Percentiles rank a stretch among this genome's conserved stretches.
Evolutionary conservation across 30 jellyfish, hydroid and myxozoan species (phyloP).

Genomic region (Morbakka virulenta): DNA sequence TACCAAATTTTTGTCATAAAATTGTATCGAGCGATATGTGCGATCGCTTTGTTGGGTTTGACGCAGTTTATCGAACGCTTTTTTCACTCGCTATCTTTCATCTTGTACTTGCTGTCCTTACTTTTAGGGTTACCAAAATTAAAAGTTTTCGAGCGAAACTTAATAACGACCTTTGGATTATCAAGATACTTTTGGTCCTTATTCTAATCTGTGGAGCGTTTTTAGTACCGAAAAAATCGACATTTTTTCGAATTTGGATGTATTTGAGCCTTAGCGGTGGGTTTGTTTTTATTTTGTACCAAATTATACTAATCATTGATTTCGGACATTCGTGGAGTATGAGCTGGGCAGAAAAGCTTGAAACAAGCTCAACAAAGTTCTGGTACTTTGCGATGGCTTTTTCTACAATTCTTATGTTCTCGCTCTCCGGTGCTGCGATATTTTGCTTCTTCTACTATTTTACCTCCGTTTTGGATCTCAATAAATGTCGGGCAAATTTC

Average conservation of each 20-base stretch:
- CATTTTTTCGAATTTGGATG: slow-evolving; percentile 97
- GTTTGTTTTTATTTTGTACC: slow-evolving; percentile 81
- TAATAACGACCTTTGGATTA: slow-evolving; percentile 89
- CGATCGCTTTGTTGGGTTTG: slow-evolving; percentile 88
- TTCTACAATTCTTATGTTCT: slow-evolving; percentile 79
- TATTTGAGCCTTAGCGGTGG: slow-evolving; percentile 89
- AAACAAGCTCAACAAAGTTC: slow-evolving; percentile 68
- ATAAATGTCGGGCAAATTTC: slow-evolving; percentile 84
- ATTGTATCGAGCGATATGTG: slow-evolving; percentile 79
- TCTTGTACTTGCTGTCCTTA: slow-evolving; percentile 63
- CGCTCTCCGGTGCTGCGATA: slow-evolving; percentile 73
- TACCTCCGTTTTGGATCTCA: slow-evolving; percentile 63
- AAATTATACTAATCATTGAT: slow-evolving; percentile 82
- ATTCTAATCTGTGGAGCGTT: slow-evolving; percentile 58
- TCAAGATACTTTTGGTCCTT: slow-evolving; percentile 53
- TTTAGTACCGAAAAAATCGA: slow-evolving; percentile 76
- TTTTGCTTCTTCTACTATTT: slow-evolving; percentile 57
- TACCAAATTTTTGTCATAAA: slow-evolving; percentile 88
- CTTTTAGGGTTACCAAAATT: slow-evolving; percentile 63
- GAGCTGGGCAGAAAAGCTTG: slow-evolving; percentile 96
- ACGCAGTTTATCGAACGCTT: slow-evolving; percentile 88
- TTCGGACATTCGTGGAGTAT: slow-evolving; percentile 98
- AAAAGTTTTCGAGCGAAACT: slow-evolving; percentile 88
- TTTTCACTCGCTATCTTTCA: slow-evolving; percentile 81
- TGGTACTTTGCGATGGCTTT: slow-evolving; percentile 95